Evolutionary conservation across 2,888 invertebrate genomes (phyloP), one percentile per base, ranked within the genome.

Genomic region (Dinocampus coccinellae): DNA sequence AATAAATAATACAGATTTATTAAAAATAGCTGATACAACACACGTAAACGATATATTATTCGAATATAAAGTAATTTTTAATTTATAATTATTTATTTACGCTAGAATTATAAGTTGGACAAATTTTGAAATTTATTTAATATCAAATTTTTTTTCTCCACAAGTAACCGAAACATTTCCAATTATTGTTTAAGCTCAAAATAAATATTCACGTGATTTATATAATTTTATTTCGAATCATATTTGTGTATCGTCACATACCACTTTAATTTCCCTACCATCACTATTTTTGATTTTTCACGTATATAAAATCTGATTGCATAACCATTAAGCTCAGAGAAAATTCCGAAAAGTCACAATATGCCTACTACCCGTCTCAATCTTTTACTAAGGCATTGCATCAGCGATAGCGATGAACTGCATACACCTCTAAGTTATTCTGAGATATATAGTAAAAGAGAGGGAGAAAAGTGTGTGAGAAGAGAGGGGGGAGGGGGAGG

Each of bases 361-460:
- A 79, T 82, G 81, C 85, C 85, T 85, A 80, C 16, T 74, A 29
- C 3, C 80, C 76, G 10, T 61, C 75, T 77, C 77, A 79, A 75
- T 81, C 77, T 6, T 24, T 29, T 16, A n/a, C 58, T 34, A 16
- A 33, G 53, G 7, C 13, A 16, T 33, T 76, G 71, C 75, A 73
- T 74, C 65, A 68, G 70, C 66, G 76, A 68, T 72, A 77, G 73
- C 69, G 74, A 69, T 72, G 74, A 81, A 81, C 80, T 83, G 81
- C 83, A 85, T 80, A 83, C 85, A 87, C 85, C 87, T 86, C 85
- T 79, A 81, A 84, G 85, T 87, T 87, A 87, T 87, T 87, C 87
- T 87, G 82, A 85, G 87, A 77, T 69, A 70, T 71, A 76, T 52
- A 42, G 53, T 52, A 64, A 42, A 22, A 26, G 52, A 24, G 58